Conservation (phyloP, 2,797 vertebrate genomes). For the Notolepis coatsorum region DNA sequence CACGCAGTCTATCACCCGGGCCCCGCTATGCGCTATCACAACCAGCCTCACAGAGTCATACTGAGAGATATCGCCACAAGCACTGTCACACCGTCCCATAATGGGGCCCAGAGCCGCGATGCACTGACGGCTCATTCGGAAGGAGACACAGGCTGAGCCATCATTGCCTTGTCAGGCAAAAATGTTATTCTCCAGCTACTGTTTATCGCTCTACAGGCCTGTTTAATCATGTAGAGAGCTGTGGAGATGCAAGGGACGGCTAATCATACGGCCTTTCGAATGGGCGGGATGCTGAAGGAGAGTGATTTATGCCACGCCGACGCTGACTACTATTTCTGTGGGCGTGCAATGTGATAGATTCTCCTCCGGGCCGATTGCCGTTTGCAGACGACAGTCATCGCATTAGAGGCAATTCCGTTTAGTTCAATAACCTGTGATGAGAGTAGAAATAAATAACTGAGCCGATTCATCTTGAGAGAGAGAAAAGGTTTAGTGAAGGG, state of each 20-base stretch:
- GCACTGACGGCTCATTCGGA: conserved; percentile 69
- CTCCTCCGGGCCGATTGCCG: conserved; percentile 14
- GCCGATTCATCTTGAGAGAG: not conserved
- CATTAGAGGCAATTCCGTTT: conserved; percentile 14
- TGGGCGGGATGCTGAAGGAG: conserved; percentile 10
- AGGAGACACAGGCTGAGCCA: conserved; percentile 61
- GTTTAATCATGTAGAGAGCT: conserved; percentile 61
- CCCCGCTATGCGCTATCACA: conserved; percentile 62
- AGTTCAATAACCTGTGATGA: conserved; percentile 20
- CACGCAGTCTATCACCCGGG: conserved; percentile 62
- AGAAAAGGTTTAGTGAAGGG: too few relatives aligned
- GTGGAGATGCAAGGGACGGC: conserved; percentile 56
- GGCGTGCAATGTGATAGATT: conserved; percentile 18
- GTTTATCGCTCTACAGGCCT: conserved; percentile 64
- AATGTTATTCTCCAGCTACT: conserved; percentile 55
- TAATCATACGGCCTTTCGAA: conserved; percentile 51
- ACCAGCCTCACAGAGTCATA: conserved; percentile 48
- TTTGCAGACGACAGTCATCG: conserved; percentile 28
- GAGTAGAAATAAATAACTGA: not conserved
- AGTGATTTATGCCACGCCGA: conserved; percentile 26
- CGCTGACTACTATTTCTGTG: conserved; percentile 11
- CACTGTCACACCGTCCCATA: conserved; percentile 57
- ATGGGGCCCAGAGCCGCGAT: conserved; percentile 51
- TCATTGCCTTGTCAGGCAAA: conserved; percentile 73
- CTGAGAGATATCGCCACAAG: conserved; percentile 75